Conservation (phyloP, 2,113 vertebrate species). For the Hoplias malabaricus region DNA sequence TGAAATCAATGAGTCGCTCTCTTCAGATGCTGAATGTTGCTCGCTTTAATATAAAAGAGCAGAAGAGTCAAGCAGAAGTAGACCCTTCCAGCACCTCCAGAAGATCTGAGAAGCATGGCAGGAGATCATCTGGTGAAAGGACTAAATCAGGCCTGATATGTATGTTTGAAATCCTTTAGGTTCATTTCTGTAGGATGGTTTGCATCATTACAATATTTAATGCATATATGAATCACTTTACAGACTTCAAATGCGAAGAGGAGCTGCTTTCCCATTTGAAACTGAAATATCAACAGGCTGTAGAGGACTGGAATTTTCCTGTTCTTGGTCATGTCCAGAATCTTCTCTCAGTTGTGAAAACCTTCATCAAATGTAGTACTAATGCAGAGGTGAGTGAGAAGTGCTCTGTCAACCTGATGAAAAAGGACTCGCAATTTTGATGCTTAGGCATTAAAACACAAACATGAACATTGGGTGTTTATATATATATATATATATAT, state of each 20-base stretch:
- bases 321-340: constrained; percentile 68
- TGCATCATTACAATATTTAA: background rate
- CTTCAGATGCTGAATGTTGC: constrained; percentile 95
- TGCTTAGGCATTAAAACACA: background rate
- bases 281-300: constrained; percentile 75
- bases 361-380: constrained; percentile 74
- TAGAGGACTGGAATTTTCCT: constrained; percentile 63
- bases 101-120: constrained; percentile 60
- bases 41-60: constrained; percentile 89
- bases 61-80: constrained; percentile 78
- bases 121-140: constrained; percentile 71
- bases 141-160: constrained; percentile 59
- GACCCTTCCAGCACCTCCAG: constrained; percentile 63
- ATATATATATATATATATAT: too few relatives aligned
- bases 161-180: constrained; percentile 53
- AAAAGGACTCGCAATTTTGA: background rate
- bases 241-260: constrained; percentile 82
- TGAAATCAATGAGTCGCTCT: constrained; percentile 95
- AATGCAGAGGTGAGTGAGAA: constrained; percentile 7
- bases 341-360: constrained; percentile 75
- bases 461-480: background rate
- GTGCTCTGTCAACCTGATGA: background rate
- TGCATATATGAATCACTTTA: background rate
- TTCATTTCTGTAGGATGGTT: background rate
- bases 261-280: constrained; percentile 80